Conservation (phyloP, 2,888 invertebrate species). For the Nephrotoma guestfalica region DNA sequence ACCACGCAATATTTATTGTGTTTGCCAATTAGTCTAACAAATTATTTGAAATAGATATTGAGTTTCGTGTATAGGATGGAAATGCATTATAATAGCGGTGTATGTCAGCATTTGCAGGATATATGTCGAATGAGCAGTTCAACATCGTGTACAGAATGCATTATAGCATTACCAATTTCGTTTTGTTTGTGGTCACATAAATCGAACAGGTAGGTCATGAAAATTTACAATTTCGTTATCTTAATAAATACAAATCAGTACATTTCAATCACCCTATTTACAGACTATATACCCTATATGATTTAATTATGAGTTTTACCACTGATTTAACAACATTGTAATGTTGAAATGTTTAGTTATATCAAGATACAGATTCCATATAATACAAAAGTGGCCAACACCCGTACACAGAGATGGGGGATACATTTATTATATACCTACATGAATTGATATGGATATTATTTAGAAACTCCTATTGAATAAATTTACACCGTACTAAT, state of each 20-base stretch:
- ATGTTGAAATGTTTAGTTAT: too few relatives aligned
- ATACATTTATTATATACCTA: too few relatives aligned
- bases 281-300: background rate
- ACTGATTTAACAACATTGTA: background rate
- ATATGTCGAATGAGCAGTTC: too few relatives aligned
- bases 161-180: too few relatives aligned
- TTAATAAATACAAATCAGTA: background rate
- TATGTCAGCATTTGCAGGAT: background rate
- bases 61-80: background rate
- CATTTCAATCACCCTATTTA: background rate
- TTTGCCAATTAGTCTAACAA: background rate
- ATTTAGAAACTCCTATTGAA: too few relatives aligned
- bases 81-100: background rate
- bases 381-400: too few relatives aligned
- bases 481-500: background rate
- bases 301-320: background rate
- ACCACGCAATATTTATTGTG: background rate
- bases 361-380: too few relatives aligned
- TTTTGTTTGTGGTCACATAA: too few relatives aligned
- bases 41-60: background rate
- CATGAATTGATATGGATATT: too few relatives aligned
- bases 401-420: too few relatives aligned
- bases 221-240: background rate
- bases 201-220: background rate
- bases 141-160: too few relatives aligned